A percentile compares a stretch with the other conserved stretches of the same genome.
Conservation (phyloP, 2,888 invertebrate species). For the Artemia sp. region DNA sequence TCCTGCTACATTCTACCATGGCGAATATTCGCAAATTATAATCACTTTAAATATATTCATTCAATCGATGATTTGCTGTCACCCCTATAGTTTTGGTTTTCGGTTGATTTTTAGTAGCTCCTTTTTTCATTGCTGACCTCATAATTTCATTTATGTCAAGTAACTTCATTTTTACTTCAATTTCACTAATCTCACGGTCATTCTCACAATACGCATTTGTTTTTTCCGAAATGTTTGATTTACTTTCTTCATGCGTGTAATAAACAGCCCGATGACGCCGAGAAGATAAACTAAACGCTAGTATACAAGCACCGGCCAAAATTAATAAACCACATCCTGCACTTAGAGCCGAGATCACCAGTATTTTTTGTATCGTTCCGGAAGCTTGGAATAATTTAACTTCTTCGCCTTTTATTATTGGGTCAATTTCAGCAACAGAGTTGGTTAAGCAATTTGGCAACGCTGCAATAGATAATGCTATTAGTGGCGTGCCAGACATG, state of each 20-base stretch:
- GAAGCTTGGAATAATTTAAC: not conserved
- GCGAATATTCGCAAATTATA: no score
- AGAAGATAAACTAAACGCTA: not conserved
- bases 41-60: slow-evolving; percentile 1
- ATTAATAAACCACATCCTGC: slow-evolving; percentile 10
- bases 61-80: not conserved
- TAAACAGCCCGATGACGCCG: slow-evolving; percentile 7
- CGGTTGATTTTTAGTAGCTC: not conserved
- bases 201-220: slow-evolving; percentile 3
- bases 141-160: slow-evolving; percentile 9
- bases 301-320: not conserved
- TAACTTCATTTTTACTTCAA: slow-evolving; percentile 7
- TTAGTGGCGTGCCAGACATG: slow-evolving; percentile 12
- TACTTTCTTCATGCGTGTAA: slow-evolving; percentile 6
- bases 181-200: slow-evolving; percentile 12
- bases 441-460: not conserved
- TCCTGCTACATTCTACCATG: no score
- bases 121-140: slow-evolving; percentile 4
- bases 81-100: not conserved
- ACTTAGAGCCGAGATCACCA: slow-evolving; percentile 3
- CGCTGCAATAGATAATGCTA: not conserved
- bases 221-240: not conserved
- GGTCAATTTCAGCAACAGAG: slow-evolving; percentile 6
- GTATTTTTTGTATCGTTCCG: not conserved
- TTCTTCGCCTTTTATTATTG: not conserved